Evolutionary conservation across 2,888 invertebrate genomes (phyloP), one percentile per base, ranked within the genome.

Genomic region (Mystacides longicornis): DNA sequence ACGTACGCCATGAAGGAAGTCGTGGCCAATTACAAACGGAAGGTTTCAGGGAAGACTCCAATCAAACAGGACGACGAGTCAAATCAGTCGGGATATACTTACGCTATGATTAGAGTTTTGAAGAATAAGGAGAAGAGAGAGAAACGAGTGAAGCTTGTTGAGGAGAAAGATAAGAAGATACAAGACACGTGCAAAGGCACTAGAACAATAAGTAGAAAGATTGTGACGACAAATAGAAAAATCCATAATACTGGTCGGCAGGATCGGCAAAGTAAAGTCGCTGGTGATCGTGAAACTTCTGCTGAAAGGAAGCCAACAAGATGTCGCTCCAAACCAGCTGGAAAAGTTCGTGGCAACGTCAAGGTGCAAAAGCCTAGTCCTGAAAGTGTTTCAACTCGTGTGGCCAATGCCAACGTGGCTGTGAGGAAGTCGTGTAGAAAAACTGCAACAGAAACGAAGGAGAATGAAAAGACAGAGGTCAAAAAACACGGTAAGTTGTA

Each of bases 1-100:
- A 88, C 87, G 1, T 81, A 82, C 48, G 86, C 86, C 1, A 88
- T 88, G 87, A 73, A 82, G 59, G 81, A 82, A 61, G 81, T 87
- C 1, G 71, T 83, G 53, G 77, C 81, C 37, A 80, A 75, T 64
- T 81, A 81, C 63, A 80, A 79, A 62, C 83, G 82, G 55, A 80
- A 78, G 65, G 65, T 70, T 19, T 56, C 69, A 1, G 71, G 72
- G 0, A 71, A 70, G 66, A 50, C 49, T 2, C 49, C 52, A 46
- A 23, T 47, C 16, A 62, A 61, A 46, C 47, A 49, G 20, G 66
- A 64, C 14, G 65, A 65, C 45, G 62, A 62, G 2, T 45, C 11
- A 3, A 49, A 49, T 3, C 48, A 42, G 0, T 18, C 42, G 4
- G 18, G 49, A 2, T 81, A 79, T 60, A 82, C 81, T 1, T 75